Base-by-base conservation (phyloP, 2,113 vertebrate genomes). In the Ceyx cyanopectus region DNA sequence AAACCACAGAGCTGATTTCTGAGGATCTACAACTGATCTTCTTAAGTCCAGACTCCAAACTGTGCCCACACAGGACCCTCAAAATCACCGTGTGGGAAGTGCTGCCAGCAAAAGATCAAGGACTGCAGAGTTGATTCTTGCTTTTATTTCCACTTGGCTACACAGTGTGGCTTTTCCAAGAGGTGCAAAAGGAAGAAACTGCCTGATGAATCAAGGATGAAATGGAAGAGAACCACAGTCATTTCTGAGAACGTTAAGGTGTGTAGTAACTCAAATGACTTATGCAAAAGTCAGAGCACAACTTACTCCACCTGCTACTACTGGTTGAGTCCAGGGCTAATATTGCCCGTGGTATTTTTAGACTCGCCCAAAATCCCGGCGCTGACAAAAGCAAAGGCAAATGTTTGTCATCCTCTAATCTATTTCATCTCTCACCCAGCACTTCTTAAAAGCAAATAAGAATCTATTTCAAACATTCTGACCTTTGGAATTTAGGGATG, bases 41-140 rank as follows among this genome's bases (percentile, higher is more conserved):
- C 46, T 14, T 40, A 66, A 48, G 63, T 22, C 65, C 89, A 22
- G 58, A 73, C 81, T 92, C 86, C 86, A 70, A 69, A 87, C 94
- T 77, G 76, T 83, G 95, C 73, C 94, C 91, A 95, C 81, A 92
- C 92, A 83, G 19, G 86, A 82, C 87, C 87, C 93, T 91, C 92
- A 58, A 50, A 76, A 67, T 46, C 61, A 13, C 50, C 12, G 19
- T 12, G 85, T 81, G 74, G 81, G 75, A 85, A 63, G 80, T 56
- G 72, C 56, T 93, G 87, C 87, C 93, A 94, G 91, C 93, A 94
- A 92, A 96, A 94, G 92, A 93, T 93, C 92, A 95, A 94, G 86
- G 4, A 45, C 69, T 29, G 53, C 8, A 2, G 68, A 56, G 92
- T 29, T 61, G 88, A 45, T 95, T 96, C 57, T 89, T 95, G 79